Evolutionary conservation across 2,113 vertebrate species (phyloP).

Genomic region (Anoplopoma fimbria): DNA sequence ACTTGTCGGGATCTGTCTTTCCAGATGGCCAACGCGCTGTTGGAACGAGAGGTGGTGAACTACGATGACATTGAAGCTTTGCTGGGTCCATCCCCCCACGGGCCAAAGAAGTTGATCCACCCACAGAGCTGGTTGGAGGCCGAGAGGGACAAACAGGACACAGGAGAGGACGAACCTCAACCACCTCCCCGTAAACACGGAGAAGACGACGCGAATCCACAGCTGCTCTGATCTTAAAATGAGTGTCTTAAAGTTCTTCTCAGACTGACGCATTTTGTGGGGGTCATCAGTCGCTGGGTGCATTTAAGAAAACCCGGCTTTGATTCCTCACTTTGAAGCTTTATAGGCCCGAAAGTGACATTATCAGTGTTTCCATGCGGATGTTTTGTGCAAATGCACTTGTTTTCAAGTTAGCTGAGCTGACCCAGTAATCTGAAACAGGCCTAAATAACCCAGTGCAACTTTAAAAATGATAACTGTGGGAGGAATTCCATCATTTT

Average conservation of each 20-base stretch:
- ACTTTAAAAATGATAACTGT: slow-evolving; percentile 7
- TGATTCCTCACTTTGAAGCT: slow-evolving; percentile 12
- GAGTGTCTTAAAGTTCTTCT: background rate
- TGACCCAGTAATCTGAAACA: background rate
- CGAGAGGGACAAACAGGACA: slow-evolving; percentile 90
- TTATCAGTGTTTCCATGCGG: background rate
- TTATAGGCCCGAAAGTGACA: slow-evolving; percentile 7
- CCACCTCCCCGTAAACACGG: slow-evolving; percentile 76
- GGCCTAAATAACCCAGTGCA: background rate
- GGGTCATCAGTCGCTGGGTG: background rate
- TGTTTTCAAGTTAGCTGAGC: background rate
- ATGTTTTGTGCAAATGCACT: slow-evolving; percentile 1
- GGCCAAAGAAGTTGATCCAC: slow-evolving; percentile 94
- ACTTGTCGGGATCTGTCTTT: slow-evolving; percentile 11
- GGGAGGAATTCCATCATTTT: background rate
- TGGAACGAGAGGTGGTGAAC: slow-evolving; percentile 96
- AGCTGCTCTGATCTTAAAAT: slow-evolving; percentile 72
- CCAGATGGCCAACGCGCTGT: slow-evolving; percentile 91
- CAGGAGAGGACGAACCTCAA: slow-evolving; percentile 86
- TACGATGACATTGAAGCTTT: slow-evolving; percentile 95
- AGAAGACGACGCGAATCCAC: slow-evolving; percentile 81
- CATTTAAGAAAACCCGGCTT: background rate
- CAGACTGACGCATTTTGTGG: background rate
- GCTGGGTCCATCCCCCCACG: slow-evolving; percentile 90
- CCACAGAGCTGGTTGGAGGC: slow-evolving; percentile 96